Evolutionary conservation across 2,888 invertebrate species (phyloP), one percentile per base, ranked within the genome.

Genomic region (Caenorhabditis auriculariae): DNA sequence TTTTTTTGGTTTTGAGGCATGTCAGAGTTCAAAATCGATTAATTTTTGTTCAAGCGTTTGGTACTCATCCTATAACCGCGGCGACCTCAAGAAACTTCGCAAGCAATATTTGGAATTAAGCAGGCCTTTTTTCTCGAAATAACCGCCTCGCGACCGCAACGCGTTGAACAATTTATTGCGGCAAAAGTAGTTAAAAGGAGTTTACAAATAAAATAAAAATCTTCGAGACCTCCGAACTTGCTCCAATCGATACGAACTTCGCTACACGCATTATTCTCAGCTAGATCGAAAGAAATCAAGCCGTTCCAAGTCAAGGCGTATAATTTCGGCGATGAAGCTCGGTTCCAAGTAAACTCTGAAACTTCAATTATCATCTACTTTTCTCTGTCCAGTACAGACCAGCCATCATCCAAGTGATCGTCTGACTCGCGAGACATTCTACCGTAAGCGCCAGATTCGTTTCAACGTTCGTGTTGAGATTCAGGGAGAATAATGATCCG

Each of bases 281-380:
- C 63, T 2, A 66, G 38, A 49, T 66, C 71, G 38, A 68, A 64
- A 32, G 45, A 60, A 3, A 61, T 60, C 45, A 69, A 21, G 27
- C 80, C 80, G 47, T 80, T 80, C 78, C 78, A 80, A 2, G 80
- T 80, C 3, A 80, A 59, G 0, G 78, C 78, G 49, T 76, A 80
- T 27, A 80, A 69, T 45, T 68, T 70, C 1, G 80, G 80, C 2
- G 78, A 76, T 3, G 76, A 54, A 2, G 80, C 71, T 29, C 74
- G 60, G 47, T 80, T 80, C 80, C 80, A 80, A 2, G 72, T 57
- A 47, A 80, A 80, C 28, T 78, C 78, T 63, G n/a, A 35, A 48
- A 35, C 21, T 51, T 54, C 24, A n/a, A n/a, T n/a, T n/a, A n/a
- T n/a, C n/a, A n/a, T n/a, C n/a, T n/a, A n/a, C n/a, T n/a, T n/a